phyloP scores from a whole-genome alignment of 92 coral and sea anemone genomes.

The Porites cylindrica region DNA sequence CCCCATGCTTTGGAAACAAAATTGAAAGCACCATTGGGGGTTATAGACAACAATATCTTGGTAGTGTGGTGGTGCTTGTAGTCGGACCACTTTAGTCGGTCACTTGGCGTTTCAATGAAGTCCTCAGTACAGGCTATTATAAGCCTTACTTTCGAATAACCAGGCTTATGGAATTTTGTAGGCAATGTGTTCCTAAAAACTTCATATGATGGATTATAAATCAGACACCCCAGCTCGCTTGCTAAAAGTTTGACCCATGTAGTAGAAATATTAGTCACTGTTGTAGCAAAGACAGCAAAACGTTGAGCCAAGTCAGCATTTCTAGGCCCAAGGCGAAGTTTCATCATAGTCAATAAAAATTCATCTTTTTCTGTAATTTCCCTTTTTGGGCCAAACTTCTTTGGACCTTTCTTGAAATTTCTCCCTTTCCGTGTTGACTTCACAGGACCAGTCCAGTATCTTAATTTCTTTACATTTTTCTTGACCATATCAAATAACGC shows the following conservation, averaged over 20 bases:
- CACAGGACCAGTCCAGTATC: conserved; percentile 55
- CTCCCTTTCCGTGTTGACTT: conserved; percentile 54
- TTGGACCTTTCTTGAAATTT: conserved; percentile 58
- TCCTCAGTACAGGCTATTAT: conserved; percentile 63
- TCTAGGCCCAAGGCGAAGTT: conserved; percentile 69
- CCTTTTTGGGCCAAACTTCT: conserved; percentile 69
- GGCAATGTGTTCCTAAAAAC: conserved; percentile 66
- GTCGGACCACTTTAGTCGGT: conserved; percentile 51
- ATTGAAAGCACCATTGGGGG: conserved; percentile 61
- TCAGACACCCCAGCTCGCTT: conserved; percentile 58
- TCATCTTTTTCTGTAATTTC: conserved; percentile 58
- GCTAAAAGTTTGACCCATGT: conserved; percentile 71
- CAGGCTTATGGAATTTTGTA: conserved; percentile 61
- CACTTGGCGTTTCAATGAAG: conserved; percentile 70
- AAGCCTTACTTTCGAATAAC: conserved; percentile 55
- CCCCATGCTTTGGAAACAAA: conserved; percentile 48
- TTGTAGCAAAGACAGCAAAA: conserved; percentile 49
- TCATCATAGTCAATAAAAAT: conserved; percentile 66
- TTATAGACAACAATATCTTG: conserved; percentile 63
- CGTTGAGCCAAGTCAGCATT: conserved; percentile 69
- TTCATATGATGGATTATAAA: conserved; percentile 57
- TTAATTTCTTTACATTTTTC: conserved; percentile 42
- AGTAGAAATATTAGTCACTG: conserved; percentile 54
- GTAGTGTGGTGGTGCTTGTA: conserved; percentile 70
- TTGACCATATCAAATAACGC: conserved; percentile 59